These are phyloP conservation scores for Tragelaphus strepsiceros DNA, from an alignment of 2,113 vertebrate species.

Conservation along the genomic window DNA sequence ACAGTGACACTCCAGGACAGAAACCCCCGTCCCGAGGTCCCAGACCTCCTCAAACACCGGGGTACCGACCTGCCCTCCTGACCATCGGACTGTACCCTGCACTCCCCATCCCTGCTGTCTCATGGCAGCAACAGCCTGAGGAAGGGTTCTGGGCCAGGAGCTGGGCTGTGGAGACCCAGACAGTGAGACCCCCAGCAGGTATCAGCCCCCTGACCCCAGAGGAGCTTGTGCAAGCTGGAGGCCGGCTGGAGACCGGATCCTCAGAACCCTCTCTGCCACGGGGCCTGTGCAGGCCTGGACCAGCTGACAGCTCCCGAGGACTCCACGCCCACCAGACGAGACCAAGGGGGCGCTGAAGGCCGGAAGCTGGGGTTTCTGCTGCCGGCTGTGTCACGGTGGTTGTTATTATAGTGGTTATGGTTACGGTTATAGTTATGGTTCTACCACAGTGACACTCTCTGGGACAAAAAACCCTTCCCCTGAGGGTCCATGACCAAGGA, in stretches of 20 bases:
- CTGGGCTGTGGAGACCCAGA: fast-evolving
- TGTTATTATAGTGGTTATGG: too few relatives aligned
- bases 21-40: neutral
- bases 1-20: neutral
- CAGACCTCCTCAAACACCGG: too few relatives aligned
- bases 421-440: too few relatives aligned
- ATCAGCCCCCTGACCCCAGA: fast-evolving
- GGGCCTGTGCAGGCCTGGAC: too few relatives aligned
- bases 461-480: too few relatives aligned
- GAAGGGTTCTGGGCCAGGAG: neutral
- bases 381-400: neutral
- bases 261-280: too few relatives aligned
- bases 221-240: neutral
- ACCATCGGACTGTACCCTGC: neutral
- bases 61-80: fast-evolving
- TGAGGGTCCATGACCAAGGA: too few relatives aligned
- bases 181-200: fast-evolving
- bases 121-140: fast-evolving
- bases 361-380: neutral
- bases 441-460: too few relatives aligned
- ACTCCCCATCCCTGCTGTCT: fast-evolving
- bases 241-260: neutral
- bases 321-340: too few relatives aligned
- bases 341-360: neutral
- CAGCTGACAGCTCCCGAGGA: too few relatives aligned